Base-by-base conservation (phyloP, 1,140 invertebrate species). In the Halyomorpha halys region DNA sequence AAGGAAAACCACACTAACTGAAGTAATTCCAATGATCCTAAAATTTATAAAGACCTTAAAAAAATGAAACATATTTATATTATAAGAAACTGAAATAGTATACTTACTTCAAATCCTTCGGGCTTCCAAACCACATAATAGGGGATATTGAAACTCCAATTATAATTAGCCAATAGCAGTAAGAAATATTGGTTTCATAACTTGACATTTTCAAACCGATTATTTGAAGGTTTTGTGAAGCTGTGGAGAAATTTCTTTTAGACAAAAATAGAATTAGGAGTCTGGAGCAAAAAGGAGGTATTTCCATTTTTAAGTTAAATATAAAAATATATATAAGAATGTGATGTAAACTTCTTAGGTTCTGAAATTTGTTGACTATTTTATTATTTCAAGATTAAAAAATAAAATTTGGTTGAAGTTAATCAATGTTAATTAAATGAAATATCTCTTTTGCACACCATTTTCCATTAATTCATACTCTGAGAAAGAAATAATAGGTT, bases 51-150 rank as follows among this genome's bases (percentile, higher is more conserved):
- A 67, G 9, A 44, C 25, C 47, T 54, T 30, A 59, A 44, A 59
- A 39, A 30, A 30, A 30, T 30, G 3, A 30, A 30, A 30, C 8
- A 30, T 30, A 30, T 30, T 30, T 30, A 4, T 11, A 39, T 39
- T 39, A 6, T 39, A 39, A 39, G 11, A 39, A 47, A 53, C n/a
- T 30, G 27, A 64, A 45, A 19, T 39, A 39, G 34, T 11, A 3
- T 47, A 60, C 76, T 79, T 76, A 89, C 87, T 88, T 87, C 85
- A 89, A 88, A 71, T 90, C 85, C 73, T 87, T 86, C 0, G 87
- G 87, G 69, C 86, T 89, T 53, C 86, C 86, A n/a, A 89, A 75
- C 87, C 87, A 89, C 80, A 89, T 83, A 49, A 89, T 73, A 1
- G 87, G 87, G 68, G 86, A 87, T 9, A 89, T 74, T 59, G 85